Evolutionary conservation across 2,797 vertebrate genomes (phyloP), one percentile per base, ranked within the genome.

Genomic region (Neosilurus hyrtlii): DNA sequence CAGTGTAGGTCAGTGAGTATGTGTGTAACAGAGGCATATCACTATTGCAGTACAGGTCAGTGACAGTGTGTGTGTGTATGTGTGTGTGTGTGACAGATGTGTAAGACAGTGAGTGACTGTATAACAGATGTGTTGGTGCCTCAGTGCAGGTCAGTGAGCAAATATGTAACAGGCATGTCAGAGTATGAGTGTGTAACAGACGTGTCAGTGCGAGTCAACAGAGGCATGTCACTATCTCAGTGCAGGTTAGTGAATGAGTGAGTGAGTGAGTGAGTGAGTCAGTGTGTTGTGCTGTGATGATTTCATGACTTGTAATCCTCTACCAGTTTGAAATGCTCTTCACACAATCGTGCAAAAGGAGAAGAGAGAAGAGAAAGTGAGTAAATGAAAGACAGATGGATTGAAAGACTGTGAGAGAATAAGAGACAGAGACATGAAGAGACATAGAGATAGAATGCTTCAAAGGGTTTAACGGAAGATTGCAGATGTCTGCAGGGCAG

Each of bases 401-500:
- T 43, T 43, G 49, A 26, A 22, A 75, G 52, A 68, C 0, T 30
- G n/a, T 11, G n/a, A 73, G 4, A 12, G 63, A 20, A 43, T 35
- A 72, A 63, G 24, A n/a, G 73, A 76, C 26, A 57, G 57, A 81
- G 43, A 56, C 24, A 66, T 62, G 67, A 68, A 68, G 80, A 43
- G 22, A 54, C 70, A 78, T 61, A 75, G 82, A 81, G 63, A 73
- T 14, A 63, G 43, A 71, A 73, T 63, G 78, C 73, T 82, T 75
- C 59, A 85, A 83, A 85, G 82, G 43, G 15, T 67, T 61, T 70
- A 85, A 84, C 62, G 73, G 84, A 85, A 85, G 78, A 79, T 77
- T 86, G 79, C 84, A 85, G 79, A 72, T 5, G 67, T 85, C 84
- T 85, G 83, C 77, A 86, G 83, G 85, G 80, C 74, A 80, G 79